Conservation (phyloP, 2,113 vertebrate species). For the Brachyhypopomus occidentalis region DNA sequence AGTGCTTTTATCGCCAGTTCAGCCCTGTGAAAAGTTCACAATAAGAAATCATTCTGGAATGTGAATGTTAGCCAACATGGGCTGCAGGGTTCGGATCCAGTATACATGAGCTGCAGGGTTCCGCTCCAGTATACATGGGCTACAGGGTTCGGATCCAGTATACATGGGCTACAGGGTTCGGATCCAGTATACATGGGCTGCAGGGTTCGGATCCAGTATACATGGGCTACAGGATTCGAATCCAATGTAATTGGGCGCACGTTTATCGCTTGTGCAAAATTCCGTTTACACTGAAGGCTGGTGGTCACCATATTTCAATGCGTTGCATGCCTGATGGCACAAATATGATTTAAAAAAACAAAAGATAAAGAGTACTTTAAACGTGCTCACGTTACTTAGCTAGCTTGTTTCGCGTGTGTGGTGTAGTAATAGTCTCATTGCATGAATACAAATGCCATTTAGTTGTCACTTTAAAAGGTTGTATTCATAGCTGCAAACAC, state of each 20-base stretch:
- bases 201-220: background rate
- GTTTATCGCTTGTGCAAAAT: too few relatives aligned
- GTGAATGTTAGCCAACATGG: background rate
- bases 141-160: background rate
- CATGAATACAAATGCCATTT: slow-evolving; percentile 3
- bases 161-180: background rate
- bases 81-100: too few relatives aligned
- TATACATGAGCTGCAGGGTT: background rate
- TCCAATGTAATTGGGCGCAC: too few relatives aligned
- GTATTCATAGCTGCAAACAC: slow-evolving; percentile 22
- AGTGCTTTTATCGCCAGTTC: background rate
- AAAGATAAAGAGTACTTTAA: background rate
- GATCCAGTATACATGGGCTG: too few relatives aligned
- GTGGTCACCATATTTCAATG: background rate
- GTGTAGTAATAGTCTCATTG: background rate
- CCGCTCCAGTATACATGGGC: background rate
- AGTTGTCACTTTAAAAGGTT: background rate
- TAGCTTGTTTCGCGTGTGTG: background rate
- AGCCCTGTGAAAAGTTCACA: background rate
- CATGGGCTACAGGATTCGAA: background rate
- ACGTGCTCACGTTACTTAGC: background rate
- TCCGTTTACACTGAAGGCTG: too few relatives aligned
- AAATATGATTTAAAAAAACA: background rate
- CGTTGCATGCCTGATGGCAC: background rate
- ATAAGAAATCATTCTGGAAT: background rate